Evolutionary conservation across 2,888 invertebrate species (phyloP).

Genomic region (Hypselothyrea guttata): DNA sequence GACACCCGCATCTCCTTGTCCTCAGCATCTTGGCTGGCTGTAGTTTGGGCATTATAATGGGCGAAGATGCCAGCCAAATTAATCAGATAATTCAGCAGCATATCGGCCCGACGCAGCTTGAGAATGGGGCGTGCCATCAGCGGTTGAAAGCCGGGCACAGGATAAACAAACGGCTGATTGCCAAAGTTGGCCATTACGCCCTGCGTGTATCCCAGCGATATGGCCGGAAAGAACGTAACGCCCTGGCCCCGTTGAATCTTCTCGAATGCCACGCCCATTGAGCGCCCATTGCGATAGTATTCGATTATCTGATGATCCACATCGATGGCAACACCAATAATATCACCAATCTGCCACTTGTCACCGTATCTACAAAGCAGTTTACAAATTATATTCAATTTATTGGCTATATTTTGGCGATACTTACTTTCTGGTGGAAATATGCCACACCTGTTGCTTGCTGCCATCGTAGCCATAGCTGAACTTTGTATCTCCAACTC

Average conservation of each 20-base stretch:
- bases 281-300: slow-evolving; percentile 88
- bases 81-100: slow-evolving; percentile 77
- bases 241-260: slow-evolving; percentile 88
- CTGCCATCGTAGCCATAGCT: slow-evolving; percentile 88
- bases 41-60: slow-evolving; percentile 63
- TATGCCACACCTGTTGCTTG: slow-evolving; percentile 82
- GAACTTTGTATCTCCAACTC: slow-evolving; percentile 89
- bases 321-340: slow-evolving; percentile 89
- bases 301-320: slow-evolving; percentile 87
- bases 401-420: not conserved
- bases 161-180: slow-evolving; percentile 86
- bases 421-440: slow-evolving; percentile 80
- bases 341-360: slow-evolving; percentile 91
- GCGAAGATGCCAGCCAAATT: slow-evolving; percentile 79
- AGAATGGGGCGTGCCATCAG: slow-evolving; percentile 84
- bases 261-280: slow-evolving; percentile 88
- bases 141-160: slow-evolving; percentile 86
- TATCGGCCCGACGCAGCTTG: slow-evolving; percentile 72
- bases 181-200: slow-evolving; percentile 92
- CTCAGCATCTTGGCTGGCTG: slow-evolving; percentile 5
- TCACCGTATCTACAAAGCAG: slow-evolving; percentile 86
- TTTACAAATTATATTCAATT: not conserved
- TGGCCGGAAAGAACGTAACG: slow-evolving; percentile 90
- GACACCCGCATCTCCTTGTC: slow-evolving; percentile 50
- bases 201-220: slow-evolving; percentile 90